Evolutionary conservation across 2,113 vertebrate genomes (phyloP), one percentile per base, ranked within the genome.

Genomic region (Suncus etruscus): DNA sequence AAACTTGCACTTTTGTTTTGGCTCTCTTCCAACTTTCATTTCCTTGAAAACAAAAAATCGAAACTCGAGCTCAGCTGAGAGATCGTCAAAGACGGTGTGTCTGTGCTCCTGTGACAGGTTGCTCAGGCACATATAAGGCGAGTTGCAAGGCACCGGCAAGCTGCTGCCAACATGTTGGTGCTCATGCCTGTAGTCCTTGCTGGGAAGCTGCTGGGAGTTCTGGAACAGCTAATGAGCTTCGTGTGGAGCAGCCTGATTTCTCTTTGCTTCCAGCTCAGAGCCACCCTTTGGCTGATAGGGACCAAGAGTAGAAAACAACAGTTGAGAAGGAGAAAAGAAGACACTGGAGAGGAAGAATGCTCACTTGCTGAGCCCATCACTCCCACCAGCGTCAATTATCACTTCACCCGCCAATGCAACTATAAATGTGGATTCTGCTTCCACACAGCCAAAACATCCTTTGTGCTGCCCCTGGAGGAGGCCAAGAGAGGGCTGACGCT

Each of bases 401-500:
- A 99, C 93, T 99, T 99, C 91, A 99, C 98, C 0, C 98, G 99
- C 6, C 98, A 98, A 87, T 99, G 99, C 93, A 99, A 99, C 90
- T 99, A 99, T 83, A 99, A 98, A 85, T 99, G 99, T 11, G 99
- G 99, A 1, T 99, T 99, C 97, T 99, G 99, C 94, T 99, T 99
- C 96, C 99, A 99, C 97, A 99, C 99, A 0, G 99, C 99, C 75
- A 99, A 99, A 90, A 99, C 98, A 0, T 99, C 99, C 24, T 99
- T 99, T 81, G 98, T 99, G 63, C 94, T 99, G 93, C 99, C 99
- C 27, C 92, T 99, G 32, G 98, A 98, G 12, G 99, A 99, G 82
- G 99, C 99, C 31, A 98, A 98, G 95, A 82, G 91, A 58, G 99
- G 99, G 0, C 96, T 99, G 39, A 66, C 22, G 39, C 96, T 99